These are phyloP conservation scores for Clarias gariepinus DNA, from an alignment of 2,113 vertebrate genomes.

Conservation along the genomic window DNA sequence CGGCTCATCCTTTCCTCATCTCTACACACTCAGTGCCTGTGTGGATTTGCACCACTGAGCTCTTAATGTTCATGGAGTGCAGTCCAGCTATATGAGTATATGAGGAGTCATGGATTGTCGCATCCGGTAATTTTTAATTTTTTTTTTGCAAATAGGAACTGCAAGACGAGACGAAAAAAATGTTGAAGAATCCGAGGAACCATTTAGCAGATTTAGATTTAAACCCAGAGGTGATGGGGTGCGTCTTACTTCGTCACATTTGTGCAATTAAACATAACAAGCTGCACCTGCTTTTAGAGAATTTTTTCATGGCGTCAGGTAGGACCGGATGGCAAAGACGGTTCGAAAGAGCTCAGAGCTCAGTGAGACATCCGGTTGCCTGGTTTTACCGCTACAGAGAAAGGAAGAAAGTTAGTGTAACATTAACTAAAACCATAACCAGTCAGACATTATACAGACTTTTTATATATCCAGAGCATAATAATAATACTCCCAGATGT, in stretches of 20 bases:
- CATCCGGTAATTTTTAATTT: background rate
- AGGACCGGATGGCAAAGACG: background rate
- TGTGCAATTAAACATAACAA: constrained; percentile 21
- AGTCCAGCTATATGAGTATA: background rate
- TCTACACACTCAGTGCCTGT: background rate
- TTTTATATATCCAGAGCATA: no score
- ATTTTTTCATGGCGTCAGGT: background rate
- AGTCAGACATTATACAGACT: background rate
- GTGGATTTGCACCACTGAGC: background rate
- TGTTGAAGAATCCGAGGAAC: background rate
- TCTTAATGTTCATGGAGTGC: background rate
- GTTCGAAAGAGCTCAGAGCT: background rate
- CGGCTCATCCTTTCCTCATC: background rate
- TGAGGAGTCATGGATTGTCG: background rate
- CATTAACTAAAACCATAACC: background rate
- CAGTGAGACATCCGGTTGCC: background rate
- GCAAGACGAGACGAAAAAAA: background rate
- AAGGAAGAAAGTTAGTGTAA: background rate
- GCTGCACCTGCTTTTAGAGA: background rate
- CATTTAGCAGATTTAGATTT: background rate
- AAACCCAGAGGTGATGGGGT: background rate
- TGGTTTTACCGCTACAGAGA: background rate
- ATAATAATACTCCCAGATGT: background rate
- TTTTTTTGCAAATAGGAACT: background rate
- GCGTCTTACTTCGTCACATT: background rate